Evolutionary conservation across 1,140 invertebrate species (phyloP).

Genomic region (Cepaea nemoralis): DNA sequence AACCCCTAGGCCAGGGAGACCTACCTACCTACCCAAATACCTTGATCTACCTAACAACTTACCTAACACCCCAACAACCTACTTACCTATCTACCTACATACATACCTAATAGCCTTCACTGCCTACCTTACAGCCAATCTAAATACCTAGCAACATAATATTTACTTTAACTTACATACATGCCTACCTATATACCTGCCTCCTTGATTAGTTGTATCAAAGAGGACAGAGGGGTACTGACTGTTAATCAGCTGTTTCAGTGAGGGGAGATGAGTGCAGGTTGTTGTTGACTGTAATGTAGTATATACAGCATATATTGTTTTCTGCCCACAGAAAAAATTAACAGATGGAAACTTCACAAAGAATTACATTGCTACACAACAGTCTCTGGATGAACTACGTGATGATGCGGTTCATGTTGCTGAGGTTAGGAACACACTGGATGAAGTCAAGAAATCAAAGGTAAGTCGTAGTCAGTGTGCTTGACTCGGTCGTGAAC

Average conservation of each 20-base stretch:
- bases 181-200: neutral
- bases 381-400: constrained; percentile 59
- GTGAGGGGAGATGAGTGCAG: neutral
- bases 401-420: constrained; percentile 46
- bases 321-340: constrained; percentile 43
- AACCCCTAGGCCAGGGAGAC: too few species aligned
- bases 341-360: constrained; percentile 52
- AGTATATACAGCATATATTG: neutral
- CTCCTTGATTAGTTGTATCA: neutral
- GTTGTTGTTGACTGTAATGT: neutral
- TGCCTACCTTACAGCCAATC: too few species aligned
- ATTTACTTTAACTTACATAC: too few species aligned
- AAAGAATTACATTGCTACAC: constrained; percentile 57
- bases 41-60: too few species aligned
- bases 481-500: neutral
- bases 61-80: too few species aligned
- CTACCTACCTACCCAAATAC: too few species aligned
- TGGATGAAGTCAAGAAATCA: constrained; percentile 58
- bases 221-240: too few species aligned
- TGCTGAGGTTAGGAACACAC: constrained; percentile 53
- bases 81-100: too few species aligned
- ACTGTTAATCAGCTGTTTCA: neutral
- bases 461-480: constrained; percentile 39
- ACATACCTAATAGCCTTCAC: too few species aligned
- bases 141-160: neutral